Evolutionary conservation across 2,888 invertebrate species (phyloP), one percentile per base, ranked within the genome.

Genomic region (Crocallis elinguaria): DNA sequence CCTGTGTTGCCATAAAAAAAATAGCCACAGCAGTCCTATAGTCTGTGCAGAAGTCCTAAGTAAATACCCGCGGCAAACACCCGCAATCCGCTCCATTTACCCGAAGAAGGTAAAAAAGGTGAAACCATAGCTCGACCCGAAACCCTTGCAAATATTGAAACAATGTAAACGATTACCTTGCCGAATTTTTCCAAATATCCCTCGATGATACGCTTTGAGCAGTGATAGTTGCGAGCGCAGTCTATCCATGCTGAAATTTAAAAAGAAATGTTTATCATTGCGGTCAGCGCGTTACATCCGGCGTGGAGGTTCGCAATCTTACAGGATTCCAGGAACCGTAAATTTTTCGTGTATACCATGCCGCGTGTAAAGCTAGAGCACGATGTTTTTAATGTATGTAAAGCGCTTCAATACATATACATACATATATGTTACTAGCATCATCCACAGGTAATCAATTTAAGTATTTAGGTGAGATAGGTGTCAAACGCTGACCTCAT

Each of bases 171-270:
- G 14, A 17, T 83, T 85, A 94, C 94, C 78, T 88, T 89, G 36
- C 92, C 94, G 66, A 92, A 93, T 69, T 82, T 93, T 32, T 84
- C 77, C 70, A 94, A 79, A 72, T 94, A 94, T 14, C 92, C 93
- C 37, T 86, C 87, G 8, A 94, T 92, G 16, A 94, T 93, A 35
- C 73, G 81, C 58, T 91, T 90, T 0, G 94, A 89, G 67, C 94
- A 94, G 14, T 82, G 75, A 58, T 90, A 93, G 62, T 88, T 90
- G 17, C 88, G 79, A 0, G 94, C 92, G 66, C 95, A 95, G 68
- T 93, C 93, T 64, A 93, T 87, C 87, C 93, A 95, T 0, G 94
- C 94, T 94, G 78, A 41, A 88, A 91, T 14, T 39, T 7, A 62
- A 37, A 8, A 29, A 16, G 6, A 25, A 25, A 25, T 7, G 9